Conservation (phyloP, 2,888 invertebrate species). For the Leptinotarsa peninsularis region DNA sequence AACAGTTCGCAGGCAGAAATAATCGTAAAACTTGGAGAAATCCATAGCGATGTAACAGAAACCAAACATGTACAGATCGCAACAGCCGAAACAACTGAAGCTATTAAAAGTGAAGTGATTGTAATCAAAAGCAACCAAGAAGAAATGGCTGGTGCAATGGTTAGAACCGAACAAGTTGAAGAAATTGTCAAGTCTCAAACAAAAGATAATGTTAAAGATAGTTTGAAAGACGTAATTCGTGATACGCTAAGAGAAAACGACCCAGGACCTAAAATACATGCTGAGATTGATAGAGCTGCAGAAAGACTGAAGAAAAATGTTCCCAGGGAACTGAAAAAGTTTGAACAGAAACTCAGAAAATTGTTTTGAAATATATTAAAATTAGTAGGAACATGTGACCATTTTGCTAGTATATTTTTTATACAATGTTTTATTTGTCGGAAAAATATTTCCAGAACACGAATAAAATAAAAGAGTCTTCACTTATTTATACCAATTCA, state of each 20-base stretch:
- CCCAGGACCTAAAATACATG: conserved; percentile 27
- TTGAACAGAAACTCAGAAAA: conserved; percentile 12
- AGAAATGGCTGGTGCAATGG: conserved; percentile 22
- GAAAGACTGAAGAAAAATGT: conserved; percentile 19
- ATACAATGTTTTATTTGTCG: too few species aligned
- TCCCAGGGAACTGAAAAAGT: conserved; percentile 9
- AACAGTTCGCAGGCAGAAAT: conserved; percentile 24
- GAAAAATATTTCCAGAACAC: too few species aligned
- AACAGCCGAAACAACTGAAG: conserved; percentile 15
- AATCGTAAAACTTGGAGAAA: conserved; percentile 30
- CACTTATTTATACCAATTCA: too few species aligned
- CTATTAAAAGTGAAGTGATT: conserved; percentile 25
- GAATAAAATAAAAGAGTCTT: too few species aligned
- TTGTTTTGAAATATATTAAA: background rate
- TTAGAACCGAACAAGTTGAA: conserved; percentile 24
- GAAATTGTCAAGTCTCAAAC: conserved; percentile 19
- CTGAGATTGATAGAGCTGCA: conserved; percentile 26
- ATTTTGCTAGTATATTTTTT: too few species aligned
- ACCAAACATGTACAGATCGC: conserved; percentile 33
- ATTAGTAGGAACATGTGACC: too few species aligned
- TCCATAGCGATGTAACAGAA: conserved; percentile 32
- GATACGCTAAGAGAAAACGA: conserved; percentile 35
- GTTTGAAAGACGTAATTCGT: conserved; percentile 13
- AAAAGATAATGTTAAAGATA: conserved; percentile 10
- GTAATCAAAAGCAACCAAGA: conserved; percentile 34